These are phyloP conservation scores for Phymastichus coffea DNA, from an alignment of 1,140 invertebrate species.

Conservation along the genomic window DNA sequence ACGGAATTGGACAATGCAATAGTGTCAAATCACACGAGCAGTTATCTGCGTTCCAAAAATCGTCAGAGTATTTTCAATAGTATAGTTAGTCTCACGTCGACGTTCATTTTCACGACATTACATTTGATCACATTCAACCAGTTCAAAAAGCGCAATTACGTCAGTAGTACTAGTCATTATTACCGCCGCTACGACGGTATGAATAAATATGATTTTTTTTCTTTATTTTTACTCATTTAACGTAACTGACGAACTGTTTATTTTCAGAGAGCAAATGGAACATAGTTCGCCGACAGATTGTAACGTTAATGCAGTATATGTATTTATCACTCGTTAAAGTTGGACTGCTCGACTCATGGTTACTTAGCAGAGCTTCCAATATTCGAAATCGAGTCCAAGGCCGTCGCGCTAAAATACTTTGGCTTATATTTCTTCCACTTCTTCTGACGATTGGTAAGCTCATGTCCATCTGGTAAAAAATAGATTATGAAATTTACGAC, in stretches of 20 bases:
- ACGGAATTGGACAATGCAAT: conserved; percentile 38
- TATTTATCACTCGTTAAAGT: conserved; percentile 45
- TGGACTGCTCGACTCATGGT: conserved; percentile 48
- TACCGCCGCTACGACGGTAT: conserved; percentile 39
- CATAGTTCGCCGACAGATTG: conserved; percentile 31
- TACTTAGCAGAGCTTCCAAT: conserved; percentile 41
- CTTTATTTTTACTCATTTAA: too few species aligned
- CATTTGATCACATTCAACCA: conserved; percentile 37
- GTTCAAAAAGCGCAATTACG: conserved; percentile 30
- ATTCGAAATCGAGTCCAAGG: conserved; percentile 34
- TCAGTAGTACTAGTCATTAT: conserved; percentile 32
- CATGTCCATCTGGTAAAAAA: too few species aligned
- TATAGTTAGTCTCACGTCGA: conserved; percentile 23
- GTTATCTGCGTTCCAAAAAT: conserved; percentile 33
- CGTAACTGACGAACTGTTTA: background rate
- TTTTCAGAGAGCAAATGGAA: conserved; percentile 43
- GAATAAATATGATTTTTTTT: background rate
- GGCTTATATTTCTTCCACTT: conserved; percentile 44
- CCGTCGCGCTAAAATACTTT: conserved; percentile 38
- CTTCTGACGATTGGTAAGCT: conserved; percentile 47
- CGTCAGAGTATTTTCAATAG: conserved; percentile 26
- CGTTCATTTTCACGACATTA: conserved; percentile 32
- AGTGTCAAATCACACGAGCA: conserved; percentile 19
- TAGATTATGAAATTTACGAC: too few species aligned
- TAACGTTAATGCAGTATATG: conserved; percentile 37